Percentiles rank a stretch among this genome's conserved stretches.
Conservation (phyloP, 1,140 invertebrate genomes). For the Sinella curviseta region DNA sequence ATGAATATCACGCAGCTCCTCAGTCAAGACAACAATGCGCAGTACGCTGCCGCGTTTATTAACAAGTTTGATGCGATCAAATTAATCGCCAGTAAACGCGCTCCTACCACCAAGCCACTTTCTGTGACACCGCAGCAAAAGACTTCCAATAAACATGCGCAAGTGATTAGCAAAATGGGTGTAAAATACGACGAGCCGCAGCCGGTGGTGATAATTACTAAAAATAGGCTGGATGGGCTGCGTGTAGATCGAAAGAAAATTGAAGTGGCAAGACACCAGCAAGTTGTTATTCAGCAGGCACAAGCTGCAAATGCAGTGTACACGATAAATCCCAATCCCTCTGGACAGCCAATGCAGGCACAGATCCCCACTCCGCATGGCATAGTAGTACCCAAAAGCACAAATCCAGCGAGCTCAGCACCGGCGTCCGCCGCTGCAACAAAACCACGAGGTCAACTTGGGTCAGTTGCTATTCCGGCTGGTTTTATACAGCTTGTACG, state of each 20-base stretch:
- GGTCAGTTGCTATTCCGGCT: neutral
- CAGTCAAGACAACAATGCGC: slow-evolving; percentile 77
- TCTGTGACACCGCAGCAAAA: slow-evolving; percentile 58
- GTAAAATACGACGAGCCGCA: slow-evolving; percentile 84
- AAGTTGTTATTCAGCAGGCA: neutral
- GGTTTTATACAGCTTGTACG: neutral
- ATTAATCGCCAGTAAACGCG: slow-evolving; percentile 59
- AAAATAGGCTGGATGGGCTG: slow-evolving; percentile 78
- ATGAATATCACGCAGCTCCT: slow-evolving; percentile 80
- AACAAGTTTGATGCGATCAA: slow-evolving; percentile 80
- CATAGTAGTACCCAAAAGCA: neutral
- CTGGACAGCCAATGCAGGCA: too few relatives aligned
- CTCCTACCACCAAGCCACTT: slow-evolving; percentile 48
- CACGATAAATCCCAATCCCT: slow-evolving; percentile 37
- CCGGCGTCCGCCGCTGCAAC: neutral
- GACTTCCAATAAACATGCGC: slow-evolving; percentile 77
- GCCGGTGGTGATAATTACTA: slow-evolving; percentile 79
- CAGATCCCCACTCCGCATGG: too few relatives aligned
- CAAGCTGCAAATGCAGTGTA: slow-evolving; percentile 1
- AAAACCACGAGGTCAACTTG: neutral
- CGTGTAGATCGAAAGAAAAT: slow-evolving; percentile 73
- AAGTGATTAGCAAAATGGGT: slow-evolving; percentile 75
- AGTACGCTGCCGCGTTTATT: slow-evolving; percentile 69
- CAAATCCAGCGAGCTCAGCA: slow-evolving; percentile 12
- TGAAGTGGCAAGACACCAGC: slow-evolving; percentile 50